phyloP scores from a whole-genome alignment of 2,113 vertebrate genomes.

The Alaudala cheleensis region DNA sequence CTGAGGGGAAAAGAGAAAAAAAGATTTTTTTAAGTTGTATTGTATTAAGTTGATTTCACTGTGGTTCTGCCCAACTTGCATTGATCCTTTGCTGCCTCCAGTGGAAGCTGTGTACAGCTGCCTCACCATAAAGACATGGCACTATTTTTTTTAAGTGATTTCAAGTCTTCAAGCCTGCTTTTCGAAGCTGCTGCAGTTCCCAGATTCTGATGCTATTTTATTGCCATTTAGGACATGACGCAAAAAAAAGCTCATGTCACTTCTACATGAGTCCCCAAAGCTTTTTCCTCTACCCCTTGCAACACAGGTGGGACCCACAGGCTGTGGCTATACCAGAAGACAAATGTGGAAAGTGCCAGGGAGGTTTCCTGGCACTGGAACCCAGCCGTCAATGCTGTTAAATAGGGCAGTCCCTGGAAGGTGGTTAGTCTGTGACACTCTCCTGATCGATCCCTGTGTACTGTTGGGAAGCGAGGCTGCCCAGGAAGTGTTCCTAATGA shows the following conservation, averaged over 20 bases:
- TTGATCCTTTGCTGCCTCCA: constrained; percentile 5
- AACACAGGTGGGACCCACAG: neutral
- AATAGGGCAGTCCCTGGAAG: neutral
- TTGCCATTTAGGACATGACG: neutral
- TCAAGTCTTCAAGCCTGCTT: neutral
- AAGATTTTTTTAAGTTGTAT: neutral
- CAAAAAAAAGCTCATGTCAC: neutral
- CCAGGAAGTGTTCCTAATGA: constrained; percentile 12
- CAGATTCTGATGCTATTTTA: neutral
- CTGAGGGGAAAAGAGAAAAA: neutral
- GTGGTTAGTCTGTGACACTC: neutral
- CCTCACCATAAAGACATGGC: neutral
- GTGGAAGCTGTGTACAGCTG: neutral
- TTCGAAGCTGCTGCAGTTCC: neutral
- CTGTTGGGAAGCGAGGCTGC: neutral
- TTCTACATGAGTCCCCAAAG: neutral
- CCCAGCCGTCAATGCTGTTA: neutral
- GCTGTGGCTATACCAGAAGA: neutral
- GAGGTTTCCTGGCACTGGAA: neutral
- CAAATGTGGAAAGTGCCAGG: neutral
- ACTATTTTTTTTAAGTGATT: neutral
- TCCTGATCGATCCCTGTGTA: neutral
- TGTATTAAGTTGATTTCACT: neutral
- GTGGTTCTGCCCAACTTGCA: neutral
- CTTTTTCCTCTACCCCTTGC: neutral